phyloP scores from a whole-genome alignment of 2,113 vertebrate species.

The Stictonetta naevosa region DNA sequence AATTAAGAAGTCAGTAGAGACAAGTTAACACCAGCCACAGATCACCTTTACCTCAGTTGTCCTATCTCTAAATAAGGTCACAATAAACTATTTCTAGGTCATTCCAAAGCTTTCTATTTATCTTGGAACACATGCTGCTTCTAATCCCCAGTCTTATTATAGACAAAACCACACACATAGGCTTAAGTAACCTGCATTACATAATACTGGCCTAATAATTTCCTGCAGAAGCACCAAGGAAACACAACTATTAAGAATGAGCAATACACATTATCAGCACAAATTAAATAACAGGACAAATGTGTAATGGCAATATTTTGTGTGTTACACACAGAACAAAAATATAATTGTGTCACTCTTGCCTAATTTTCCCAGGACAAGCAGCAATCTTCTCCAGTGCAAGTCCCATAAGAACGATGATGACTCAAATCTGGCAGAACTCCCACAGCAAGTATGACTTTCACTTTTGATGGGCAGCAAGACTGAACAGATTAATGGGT shows the following conservation, averaged over 20 bases:
- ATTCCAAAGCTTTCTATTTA: conserved; percentile 14
- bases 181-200: conserved; percentile 53
- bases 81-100: conserved; percentile 2
- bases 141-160: conserved; percentile 51
- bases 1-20: background rate
- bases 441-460: background rate
- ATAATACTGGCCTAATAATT: conserved; percentile 32
- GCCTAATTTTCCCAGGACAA: conserved; percentile 5
- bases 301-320: background rate
- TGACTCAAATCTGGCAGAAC: background rate
- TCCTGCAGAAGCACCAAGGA: background rate
- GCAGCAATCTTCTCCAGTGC: background rate
- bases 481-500: background rate
- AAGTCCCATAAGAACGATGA: accelerated
- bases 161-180: background rate
- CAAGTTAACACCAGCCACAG: background rate
- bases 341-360: background rate
- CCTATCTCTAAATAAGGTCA: background rate
- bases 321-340: background rate
- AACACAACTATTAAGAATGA: background rate
- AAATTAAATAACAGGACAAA: background rate
- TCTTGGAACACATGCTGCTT: conserved; percentile 10
- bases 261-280: background rate
- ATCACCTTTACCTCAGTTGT: conserved; percentile 29
- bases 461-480: background rate